Evolutionary conservation across 2,113 vertebrate species (phyloP), one percentile per base, ranked within the genome.

Genomic region (Eulacestoma nigropectus): DNA sequence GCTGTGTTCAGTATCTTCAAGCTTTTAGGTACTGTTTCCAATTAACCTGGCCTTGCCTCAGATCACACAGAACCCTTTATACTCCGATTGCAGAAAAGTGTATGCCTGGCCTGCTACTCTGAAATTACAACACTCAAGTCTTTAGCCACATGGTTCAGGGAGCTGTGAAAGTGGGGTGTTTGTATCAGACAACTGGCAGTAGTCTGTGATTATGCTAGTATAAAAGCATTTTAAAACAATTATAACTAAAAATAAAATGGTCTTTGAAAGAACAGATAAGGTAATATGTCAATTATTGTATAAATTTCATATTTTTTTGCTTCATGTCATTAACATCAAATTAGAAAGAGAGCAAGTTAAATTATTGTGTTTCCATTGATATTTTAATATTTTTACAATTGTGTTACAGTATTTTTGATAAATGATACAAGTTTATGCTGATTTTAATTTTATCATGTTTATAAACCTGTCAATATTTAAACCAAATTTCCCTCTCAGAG

Each of bases 371-470:
- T 85, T 76, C 11, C 12, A 6, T 68, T 81, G 42, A 7, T 39
- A 78, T 70, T 90, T 67, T 10, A 20, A 12, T 50, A 4, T 63
- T 87, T 88, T 67, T 74, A 30, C 2, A 77, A 52, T 85, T 57
- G 47, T 60, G 13, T 84, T 74, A 49, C 41, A 83, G 15, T 62
- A 59, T 80, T 93, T 91, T 84, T 56, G 42, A 83, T 46, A 93
- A 91, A 94, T 63, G 1, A 74, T 80, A 50, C 10, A 16, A 5
- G 11, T 70, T 89, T 85, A 80, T 47, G 39, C 21, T 86, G 77
- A 77, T 84, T 94, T 69, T 85, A 79, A 55, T 84, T 90, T 91
- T 79, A 30, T 57, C 65, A 9, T 53, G 63, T 63, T 83, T 80
- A 32, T 59, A 68, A 80, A 13, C 16, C 27, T 60, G 10, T 57